Percentiles rank a stretch among this genome's conserved stretches.
Evolutionary conservation across 2,888 invertebrate species (phyloP).

Genomic region (Strigamia transsilvanica): DNA sequence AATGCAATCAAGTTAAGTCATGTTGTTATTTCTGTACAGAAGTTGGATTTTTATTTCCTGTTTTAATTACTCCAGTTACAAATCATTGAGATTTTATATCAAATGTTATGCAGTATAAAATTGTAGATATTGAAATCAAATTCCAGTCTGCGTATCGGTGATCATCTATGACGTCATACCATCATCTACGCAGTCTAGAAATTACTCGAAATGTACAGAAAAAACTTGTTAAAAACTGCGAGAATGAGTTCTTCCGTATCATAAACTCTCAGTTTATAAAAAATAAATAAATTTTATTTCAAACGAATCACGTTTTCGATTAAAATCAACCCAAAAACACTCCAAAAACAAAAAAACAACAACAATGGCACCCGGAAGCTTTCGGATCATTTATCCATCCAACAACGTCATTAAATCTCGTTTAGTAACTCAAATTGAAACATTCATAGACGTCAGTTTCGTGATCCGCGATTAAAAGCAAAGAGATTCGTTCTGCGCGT

Average conservation of each 20-base stretch:
- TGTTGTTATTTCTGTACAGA: neutral
- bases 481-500: neutral
- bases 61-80: neutral
- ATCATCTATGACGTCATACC: neutral
- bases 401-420: neutral
- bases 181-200: neutral
- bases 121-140: neutral
- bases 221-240: constrained; percentile 8
- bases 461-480: neutral
- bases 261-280: neutral
- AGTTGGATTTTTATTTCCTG: neutral
- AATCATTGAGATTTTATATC: constrained; percentile 1
- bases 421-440: neutral
- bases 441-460: neutral
- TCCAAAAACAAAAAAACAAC: too few species aligned
- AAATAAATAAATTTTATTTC: neutral
- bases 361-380: too few species aligned
- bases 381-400: too few species aligned
- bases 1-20: neutral
- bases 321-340: too few species aligned
- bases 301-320: neutral
- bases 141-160: neutral
- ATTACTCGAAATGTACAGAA: neutral
- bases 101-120: neutral
- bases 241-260: neutral